Base-by-base conservation (phyloP, 2,113 vertebrate species). In the Athene noctua region DNA sequence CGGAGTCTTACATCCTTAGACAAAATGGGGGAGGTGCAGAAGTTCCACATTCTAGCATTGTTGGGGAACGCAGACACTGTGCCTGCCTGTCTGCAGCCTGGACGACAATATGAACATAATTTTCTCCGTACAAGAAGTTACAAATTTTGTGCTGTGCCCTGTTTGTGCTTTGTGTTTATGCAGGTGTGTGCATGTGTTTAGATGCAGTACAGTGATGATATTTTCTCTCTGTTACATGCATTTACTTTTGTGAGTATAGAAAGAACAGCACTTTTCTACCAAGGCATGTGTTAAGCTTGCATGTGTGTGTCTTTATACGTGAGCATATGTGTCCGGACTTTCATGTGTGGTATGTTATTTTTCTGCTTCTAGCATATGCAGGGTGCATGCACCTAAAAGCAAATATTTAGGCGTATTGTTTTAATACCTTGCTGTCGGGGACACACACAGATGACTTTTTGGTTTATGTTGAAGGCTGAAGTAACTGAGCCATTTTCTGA, bases 371-470 rank as follows among this genome's bases (percentile, higher is more conserved):
- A 54, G 73, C 49, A 32, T 10, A 34, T 12, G 51, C 3, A 4
- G 59, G 55, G 72, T 85, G 75, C 82, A 34, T 19, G 62, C 71
- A 44, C 67, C 32, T 81, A 51, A 73, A 86, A 94, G 52, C 44
- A 84, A 71, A 54, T 86, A 80, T 80, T 88, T 62, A 57, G 49
- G 75, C 36, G 9, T 86, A 93, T 88, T 85, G 29, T 15, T 90
- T 62, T 55, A 58, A 86, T 84, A 83, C 74, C 55, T 93, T 59
- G 42, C 47, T 47, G 10, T 47, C 52, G 62, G 3, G 38, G 29
- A 15, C 4, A 46, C 44, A 22, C 11, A 51, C 25, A 21, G 11
- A 23, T 51, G 49, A 51, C 27, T 72, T 68, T 4, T 14, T 38
- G 74, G 44, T 59, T 88, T 62, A 5, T 80, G 30, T 75, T 68